These are phyloP conservation scores for Connochaetes taurinus DNA, from an alignment of 2,113 vertebrate genomes.

Conservation along the genomic window DNA sequence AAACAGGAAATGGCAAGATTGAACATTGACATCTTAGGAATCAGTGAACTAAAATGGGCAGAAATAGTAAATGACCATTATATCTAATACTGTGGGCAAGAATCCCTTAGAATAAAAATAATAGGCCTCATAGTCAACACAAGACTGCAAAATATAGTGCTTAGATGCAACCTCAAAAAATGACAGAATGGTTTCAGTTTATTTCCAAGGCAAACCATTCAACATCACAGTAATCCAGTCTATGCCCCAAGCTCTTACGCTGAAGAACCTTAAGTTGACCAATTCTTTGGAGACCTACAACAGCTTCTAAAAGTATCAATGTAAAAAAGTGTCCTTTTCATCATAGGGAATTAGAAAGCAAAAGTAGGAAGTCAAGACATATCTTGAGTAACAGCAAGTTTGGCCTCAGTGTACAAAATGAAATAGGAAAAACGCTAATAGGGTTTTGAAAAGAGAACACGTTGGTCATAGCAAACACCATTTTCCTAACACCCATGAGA, in stretches of 20 bases:
- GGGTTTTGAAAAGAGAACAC: not conserved
- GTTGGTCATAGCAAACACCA: not conserved
- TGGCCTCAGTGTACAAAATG: not conserved
- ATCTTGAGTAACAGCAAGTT: not conserved
- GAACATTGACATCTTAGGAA: not conserved
- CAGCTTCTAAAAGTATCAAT: not conserved
- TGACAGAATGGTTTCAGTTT: not conserved
- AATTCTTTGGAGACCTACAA: not conserved
- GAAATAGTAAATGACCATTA: not conserved
- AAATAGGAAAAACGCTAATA: not conserved
- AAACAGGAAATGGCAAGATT: not conserved
- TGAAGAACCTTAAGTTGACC: not conserved
- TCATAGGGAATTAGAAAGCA: not conserved
- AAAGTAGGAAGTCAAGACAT: not conserved
- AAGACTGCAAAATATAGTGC: not conserved
- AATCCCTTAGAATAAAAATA: not conserved
- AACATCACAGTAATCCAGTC: not conserved
- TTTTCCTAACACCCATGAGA: not conserved
- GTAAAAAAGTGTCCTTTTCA: not conserved
- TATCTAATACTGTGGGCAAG: not conserved
- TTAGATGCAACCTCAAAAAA: not conserved
- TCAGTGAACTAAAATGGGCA: not conserved
- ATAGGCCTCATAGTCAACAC: not conserved
- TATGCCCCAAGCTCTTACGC: not conserved
- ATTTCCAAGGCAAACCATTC: not conserved